phyloP scores from a whole-genome alignment of 2,113 vertebrate species.

The Apus apus region DNA sequence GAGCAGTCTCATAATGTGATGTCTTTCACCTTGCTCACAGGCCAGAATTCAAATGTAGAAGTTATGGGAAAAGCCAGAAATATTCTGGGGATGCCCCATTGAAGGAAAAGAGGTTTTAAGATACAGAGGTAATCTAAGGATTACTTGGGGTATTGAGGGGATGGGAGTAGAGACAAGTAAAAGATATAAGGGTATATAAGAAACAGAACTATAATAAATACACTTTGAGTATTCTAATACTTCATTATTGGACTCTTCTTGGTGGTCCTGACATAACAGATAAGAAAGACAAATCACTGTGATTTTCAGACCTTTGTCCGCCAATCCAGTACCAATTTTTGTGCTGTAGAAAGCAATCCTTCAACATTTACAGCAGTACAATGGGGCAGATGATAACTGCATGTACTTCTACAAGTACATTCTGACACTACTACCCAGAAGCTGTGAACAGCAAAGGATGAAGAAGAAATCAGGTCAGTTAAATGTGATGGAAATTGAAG shows the following conservation, averaged over 20 bases:
- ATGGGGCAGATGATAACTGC: background rate
- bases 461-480: background rate
- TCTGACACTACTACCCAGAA: background rate
- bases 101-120: background rate
- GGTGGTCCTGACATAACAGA: background rate
- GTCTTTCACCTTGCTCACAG: background rate
- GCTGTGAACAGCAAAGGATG: background rate
- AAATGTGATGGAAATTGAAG: background rate
- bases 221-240: background rate
- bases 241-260: background rate
- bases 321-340: background rate
- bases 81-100: background rate
- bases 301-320: background rate
- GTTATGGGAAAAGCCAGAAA: background rate
- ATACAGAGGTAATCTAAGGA: background rate
- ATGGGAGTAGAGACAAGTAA: background rate
- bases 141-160: background rate
- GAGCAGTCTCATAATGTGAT: background rate
- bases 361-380: background rate
- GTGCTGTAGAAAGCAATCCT: background rate
- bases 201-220: background rate
- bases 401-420: background rate
- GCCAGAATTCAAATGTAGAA: background rate
- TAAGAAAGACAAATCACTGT: background rate
- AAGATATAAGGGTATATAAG: background rate